These are phyloP conservation scores for Hetaerina americana DNA, from an alignment of 1,140 invertebrate species.

Conservation along the genomic window DNA sequence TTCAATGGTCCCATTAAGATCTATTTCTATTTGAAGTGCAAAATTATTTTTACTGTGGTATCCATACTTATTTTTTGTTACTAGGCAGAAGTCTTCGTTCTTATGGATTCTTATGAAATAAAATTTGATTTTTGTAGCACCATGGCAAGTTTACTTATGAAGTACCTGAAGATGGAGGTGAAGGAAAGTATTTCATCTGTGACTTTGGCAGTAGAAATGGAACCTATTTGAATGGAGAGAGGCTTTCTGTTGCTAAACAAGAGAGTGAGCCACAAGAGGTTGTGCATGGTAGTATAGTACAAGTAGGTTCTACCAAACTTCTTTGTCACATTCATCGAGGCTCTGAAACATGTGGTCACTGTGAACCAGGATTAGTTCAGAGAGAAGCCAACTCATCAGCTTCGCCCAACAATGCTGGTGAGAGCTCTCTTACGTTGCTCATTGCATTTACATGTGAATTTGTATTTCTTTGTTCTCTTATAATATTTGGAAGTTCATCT, in stretches of 20 bases:
- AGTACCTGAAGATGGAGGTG: slow-evolving; percentile 32
- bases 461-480: too few species aligned
- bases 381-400: slow-evolving; percentile 19
- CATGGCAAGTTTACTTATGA: slow-evolving; percentile 58
- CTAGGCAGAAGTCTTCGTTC: slow-evolving; percentile 2
- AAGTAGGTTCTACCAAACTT: slow-evolving; percentile 58
- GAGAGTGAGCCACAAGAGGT: slow-evolving; percentile 47
- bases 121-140: slow-evolving; percentile 36
- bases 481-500: too few species aligned
- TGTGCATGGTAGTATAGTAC: slow-evolving; percentile 58
- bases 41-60: too few species aligned
- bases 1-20: too few species aligned
- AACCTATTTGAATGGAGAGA: slow-evolving; percentile 63
- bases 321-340: slow-evolving; percentile 78
- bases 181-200: slow-evolving; percentile 49
- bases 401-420: background rate
- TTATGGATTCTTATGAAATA: background rate
- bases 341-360: slow-evolving; percentile 71
- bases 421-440: too few species aligned
- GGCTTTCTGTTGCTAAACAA: slow-evolving; percentile 56
- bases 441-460: too few species aligned
- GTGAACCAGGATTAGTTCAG: slow-evolving; percentile 69
- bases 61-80: too few species aligned
- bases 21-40: too few species aligned
- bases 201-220: slow-evolving; percentile 81